Base-by-base conservation (phyloP, 2,888 invertebrate species). In the Eugnorisma glareosa region DNA sequence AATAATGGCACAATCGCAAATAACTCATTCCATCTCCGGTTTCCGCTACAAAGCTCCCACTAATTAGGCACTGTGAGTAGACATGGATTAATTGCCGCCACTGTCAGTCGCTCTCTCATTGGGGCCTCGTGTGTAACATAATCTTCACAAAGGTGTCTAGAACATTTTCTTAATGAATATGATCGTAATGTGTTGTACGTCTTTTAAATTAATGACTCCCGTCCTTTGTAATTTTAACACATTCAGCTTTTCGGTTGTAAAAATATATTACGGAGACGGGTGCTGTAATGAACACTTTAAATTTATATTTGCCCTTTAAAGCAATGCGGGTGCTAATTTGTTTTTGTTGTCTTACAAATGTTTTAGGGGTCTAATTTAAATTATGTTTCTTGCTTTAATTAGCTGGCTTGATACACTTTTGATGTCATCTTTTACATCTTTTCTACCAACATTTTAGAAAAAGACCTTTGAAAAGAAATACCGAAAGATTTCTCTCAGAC, bases 1-100 rank as follows among this genome's bases (percentile, higher is more conserved):
- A 87, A 91, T 86, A 90, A 90, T 91, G 85, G 89, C 89, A 90
- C 89, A 91, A 92, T 94, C 92, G 94, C 95, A 93, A 93, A 94
- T 93, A 94, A 92, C 93, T 91, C 93, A 92, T 92, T 93, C 93
- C 94, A 95, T 94, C 94, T 94, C 95, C 91, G 88, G 94, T 95
- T 96, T 94, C 95, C 93, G 92, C 92, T 92, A 93, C 93, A 90
- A 89, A 91, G 93, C 93, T 91, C 91, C 89, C 92, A 92, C 95
- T 96, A 96, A 96, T 96, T 96, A 96, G 94, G 92, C 90, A 91
- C 91, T 90, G 89, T 90, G 93, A 92, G 91, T 93, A 94, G 95
- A 96, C 95, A 93, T 94, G 95, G 92, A 96, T 96, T 96, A 96
- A 96, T 96, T 94, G 93, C 93, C 90, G 88, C 89, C 91, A 84